Conservation (phyloP, 2,888 invertebrate genomes). For the Axea sp. region DNA sequence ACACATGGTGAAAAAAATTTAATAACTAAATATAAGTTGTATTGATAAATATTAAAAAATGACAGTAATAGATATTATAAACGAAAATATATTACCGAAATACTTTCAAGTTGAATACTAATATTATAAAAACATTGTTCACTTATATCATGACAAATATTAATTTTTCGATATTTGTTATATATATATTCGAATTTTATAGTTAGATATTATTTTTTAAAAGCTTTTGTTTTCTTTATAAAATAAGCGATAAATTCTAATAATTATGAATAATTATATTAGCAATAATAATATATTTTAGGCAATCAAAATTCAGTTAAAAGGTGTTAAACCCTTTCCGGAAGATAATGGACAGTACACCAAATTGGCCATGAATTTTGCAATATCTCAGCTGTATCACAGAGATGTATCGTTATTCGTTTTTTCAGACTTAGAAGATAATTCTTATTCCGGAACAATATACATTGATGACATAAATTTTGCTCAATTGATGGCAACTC, state of each 20-base stretch:
- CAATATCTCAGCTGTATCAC: constrained; percentile 75
- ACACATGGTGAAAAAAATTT: too few relatives aligned
- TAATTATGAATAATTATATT: not conserved
- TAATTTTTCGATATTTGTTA: too few relatives aligned
- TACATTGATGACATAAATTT: constrained; percentile 79
- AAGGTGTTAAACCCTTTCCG: constrained; percentile 77
- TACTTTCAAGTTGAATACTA: too few relatives aligned
- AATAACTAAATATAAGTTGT: too few relatives aligned
- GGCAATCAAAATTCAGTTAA: constrained; percentile 71
- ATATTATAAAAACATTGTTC: too few relatives aligned
- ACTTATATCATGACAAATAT: too few relatives aligned
- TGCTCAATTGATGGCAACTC: constrained; percentile 74
- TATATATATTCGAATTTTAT: too few relatives aligned
- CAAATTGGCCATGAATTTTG: constrained; percentile 71
- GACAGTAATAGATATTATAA: too few relatives aligned
- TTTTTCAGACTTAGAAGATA: constrained; percentile 38
- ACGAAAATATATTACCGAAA: too few relatives aligned
- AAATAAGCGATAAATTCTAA: too few relatives aligned
- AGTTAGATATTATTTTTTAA: not conserved
- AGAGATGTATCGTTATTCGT: constrained; percentile 77
- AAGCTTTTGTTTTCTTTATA: too few relatives aligned
- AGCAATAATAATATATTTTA: constrained; percentile 40
- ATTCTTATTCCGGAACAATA: constrained; percentile 65
- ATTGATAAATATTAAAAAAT: not conserved
- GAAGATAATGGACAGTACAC: constrained; percentile 77